Base-by-base conservation (phyloP, 1,140 invertebrate genomes). In the Brachionus rubens region DNA sequence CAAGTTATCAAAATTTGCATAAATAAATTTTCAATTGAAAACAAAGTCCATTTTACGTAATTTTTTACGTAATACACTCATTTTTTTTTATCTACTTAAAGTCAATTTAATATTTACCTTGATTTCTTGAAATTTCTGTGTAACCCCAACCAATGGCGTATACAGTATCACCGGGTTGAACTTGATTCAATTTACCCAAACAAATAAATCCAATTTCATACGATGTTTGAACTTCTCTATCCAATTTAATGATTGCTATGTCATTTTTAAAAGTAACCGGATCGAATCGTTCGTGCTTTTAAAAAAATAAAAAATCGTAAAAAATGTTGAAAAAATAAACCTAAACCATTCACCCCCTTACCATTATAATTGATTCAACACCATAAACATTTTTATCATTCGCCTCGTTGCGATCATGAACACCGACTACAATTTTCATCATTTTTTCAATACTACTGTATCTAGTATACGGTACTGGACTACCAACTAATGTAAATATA, bases 101-200 rank as follows among this genome's bases (percentile, higher is more conserved):
- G 41, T 41, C 24, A 21, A 19, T 41, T 40, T 30, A n/a, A 26
- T 26, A 47, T 47, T 24, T 46, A 72, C 68, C 68, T 72, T 72
- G 68, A 50, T 48, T 72, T 14, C 46, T 48, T 7, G 68, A 72
- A 5, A 41, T 72, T 72, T 72, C 68, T 19, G 68, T 72, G 41
- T 72, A 72, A 36, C 72, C 72, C 72, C 72, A 75, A 10, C 72
- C 72, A 10, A 54, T 41, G 41, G 48, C 72, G 16, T 28, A 46
- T n/a, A 75, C 54, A 30, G 28, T 24, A 16, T 54, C 48, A 59
- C 72, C 72, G 30, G 72, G 33, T 30, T 24, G n/a, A 54, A 75
- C 72, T 54, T 72, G 68, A 54, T 75, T 75, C 7, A 33, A 36
- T 56, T 36, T 40, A 26, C 26, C 26, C 14, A 75, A 59, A 19